These are phyloP conservation scores for Netelia inedita DNA, from an alignment of 2,888 invertebrate species.

Conservation along the genomic window DNA sequence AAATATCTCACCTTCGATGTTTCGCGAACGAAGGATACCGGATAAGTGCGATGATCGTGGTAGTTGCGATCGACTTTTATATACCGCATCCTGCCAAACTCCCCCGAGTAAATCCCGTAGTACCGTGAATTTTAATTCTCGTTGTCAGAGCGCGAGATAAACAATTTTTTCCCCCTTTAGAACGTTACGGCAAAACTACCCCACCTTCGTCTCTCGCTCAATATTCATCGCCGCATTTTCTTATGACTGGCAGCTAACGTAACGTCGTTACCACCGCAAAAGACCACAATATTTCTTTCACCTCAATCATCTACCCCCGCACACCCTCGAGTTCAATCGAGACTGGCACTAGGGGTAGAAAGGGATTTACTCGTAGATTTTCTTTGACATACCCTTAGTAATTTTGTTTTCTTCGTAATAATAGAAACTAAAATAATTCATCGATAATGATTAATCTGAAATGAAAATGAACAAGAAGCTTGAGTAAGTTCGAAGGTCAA, in stretches of 20 bases:
- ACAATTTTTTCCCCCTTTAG: conserved; percentile 74
- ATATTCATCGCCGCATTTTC: conserved; percentile 74
- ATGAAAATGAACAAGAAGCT: not conserved
- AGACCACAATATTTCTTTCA: conserved; percentile 55
- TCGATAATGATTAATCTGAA: not conserved
- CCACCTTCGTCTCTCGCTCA: conserved; percentile 66
- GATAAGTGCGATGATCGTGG: conserved; percentile 55
- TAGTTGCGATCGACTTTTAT: conserved; percentile 70
- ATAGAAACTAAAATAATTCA: not conserved
- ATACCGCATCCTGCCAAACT: conserved; percentile 68
- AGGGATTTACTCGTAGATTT: conserved; percentile 3
- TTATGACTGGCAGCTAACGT: conserved; percentile 76
- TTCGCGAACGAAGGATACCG: conserved; percentile 51
- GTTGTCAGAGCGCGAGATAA: conserved; percentile 72
- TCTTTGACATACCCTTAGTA: conserved; percentile 17
- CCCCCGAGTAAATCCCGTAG: conserved; percentile 61
- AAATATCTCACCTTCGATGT: conserved; percentile 59
- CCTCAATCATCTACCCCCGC: conserved; percentile 25
- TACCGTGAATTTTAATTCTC: conserved; percentile 78
- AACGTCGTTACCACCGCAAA: conserved; percentile 72
- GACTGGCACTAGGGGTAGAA: conserved; percentile 31
- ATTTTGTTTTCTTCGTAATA: not conserved
- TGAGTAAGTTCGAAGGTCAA: not conserved
- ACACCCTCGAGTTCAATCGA: conserved; percentile 38
- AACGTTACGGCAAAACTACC: conserved; percentile 32